Evolutionary conservation across 2,113 vertebrate species (phyloP).

Genomic region (Anas platyrhynchos): DNA sequence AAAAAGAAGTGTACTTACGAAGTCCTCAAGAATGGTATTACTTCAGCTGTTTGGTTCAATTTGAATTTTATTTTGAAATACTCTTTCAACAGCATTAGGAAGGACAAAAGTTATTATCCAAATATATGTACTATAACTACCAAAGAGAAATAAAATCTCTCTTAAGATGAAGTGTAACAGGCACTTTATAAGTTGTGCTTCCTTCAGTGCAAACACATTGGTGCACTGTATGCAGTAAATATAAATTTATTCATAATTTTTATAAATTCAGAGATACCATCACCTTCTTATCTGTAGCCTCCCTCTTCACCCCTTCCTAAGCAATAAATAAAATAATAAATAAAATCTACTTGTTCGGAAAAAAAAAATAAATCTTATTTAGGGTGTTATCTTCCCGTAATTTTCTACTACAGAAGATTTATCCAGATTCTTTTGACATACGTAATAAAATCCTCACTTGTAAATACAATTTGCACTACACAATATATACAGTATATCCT

Average conservation of each 20-base stretch:
- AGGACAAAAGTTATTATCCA: not conserved
- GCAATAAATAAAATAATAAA: constrained; percentile 45
- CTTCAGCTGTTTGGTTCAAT: not conserved
- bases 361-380: constrained; percentile 20
- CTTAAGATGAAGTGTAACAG: not conserved
- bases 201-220: not conserved
- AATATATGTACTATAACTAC: not conserved
- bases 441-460: constrained; percentile 46
- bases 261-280: not conserved
- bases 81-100: not conserved
- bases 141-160: not conserved
- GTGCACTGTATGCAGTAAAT: not conserved
- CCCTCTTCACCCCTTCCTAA: constrained; percentile 38
- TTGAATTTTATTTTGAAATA: not conserved
- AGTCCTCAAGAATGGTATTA: not conserved
- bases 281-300: not conserved
- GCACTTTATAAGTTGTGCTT: not conserved
- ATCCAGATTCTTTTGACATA: constrained; percentile 58
- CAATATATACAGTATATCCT: not conserved
- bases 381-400: constrained; percentile 29
- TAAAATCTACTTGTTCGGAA: not conserved
- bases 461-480: constrained; percentile 27
- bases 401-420: constrained; percentile 55
- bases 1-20: not conserved
- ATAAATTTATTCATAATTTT: not conserved